A percentile compares a stretch with the other conserved stretches of the same genome.
Conservation (phyloP, 1,140 invertebrate genomes). For the Anoplolepis gracilipes region DNA sequence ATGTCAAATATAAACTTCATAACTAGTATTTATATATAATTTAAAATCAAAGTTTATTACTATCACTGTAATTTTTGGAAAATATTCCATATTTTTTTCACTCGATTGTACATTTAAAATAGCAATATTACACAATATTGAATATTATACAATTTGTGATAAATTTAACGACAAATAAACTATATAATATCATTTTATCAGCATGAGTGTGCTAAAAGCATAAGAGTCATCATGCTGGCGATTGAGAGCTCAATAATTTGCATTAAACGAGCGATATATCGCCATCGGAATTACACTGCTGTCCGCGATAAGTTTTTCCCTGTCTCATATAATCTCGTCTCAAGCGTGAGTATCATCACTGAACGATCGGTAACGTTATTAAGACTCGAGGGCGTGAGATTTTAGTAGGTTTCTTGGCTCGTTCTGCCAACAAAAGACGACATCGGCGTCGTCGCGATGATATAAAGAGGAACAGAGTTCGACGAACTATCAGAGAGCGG, state of each 20-base stretch:
- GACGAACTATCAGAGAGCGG: neutral
- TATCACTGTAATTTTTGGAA: neutral
- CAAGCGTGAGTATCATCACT: neutral
- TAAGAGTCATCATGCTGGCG: neutral
- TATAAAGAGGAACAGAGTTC: conserved; percentile 1
- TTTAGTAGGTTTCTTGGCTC: conserved; percentile 39
- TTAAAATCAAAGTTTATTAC: neutral
- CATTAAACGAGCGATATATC: conserved; percentile 4
- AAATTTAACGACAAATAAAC: neutral
- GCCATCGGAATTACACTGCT: neutral
- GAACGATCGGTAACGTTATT: neutral
- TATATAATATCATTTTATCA: neutral
- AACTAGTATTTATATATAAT: neutral
- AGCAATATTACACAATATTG: neutral
- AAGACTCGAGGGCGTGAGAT: conserved; percentile 36
- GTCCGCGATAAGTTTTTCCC: conserved; percentile 1
- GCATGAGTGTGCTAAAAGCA: neutral
- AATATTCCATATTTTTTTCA: neutral
- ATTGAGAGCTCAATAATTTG: neutral
- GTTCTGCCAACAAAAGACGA: neutral
- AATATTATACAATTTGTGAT: too few species aligned
- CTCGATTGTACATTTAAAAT: too few species aligned
- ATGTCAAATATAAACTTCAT: neutral
- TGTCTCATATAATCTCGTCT: neutral
- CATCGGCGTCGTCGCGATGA: neutral